Evolutionary conservation across 92 coral and sea anemone genomes (phyloP), one percentile per base, ranked within the genome.

Genomic region (Phenganax subtilis): DNA sequence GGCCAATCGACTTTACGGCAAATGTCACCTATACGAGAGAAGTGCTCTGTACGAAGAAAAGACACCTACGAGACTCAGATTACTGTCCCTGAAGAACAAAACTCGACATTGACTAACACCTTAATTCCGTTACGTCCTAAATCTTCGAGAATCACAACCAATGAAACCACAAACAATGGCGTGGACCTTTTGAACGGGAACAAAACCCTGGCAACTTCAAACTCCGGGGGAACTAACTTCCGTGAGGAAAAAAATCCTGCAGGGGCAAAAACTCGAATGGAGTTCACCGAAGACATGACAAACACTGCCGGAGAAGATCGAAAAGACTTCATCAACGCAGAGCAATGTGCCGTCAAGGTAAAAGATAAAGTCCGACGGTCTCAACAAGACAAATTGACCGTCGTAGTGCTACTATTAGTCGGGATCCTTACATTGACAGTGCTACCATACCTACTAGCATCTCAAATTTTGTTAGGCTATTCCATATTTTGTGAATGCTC

Each of bases 321-420:
- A 12, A 51, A 64, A 10, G 25, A 54, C 10, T 65, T 63, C 74
- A 69, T 64, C 8, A 28, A 54, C 16, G 83, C 31, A 27, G 31
- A 53, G 16, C 72, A 79, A 31, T 7, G 17, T 55, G 29, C 65
- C 12, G 56, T 16, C 9, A 79, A 44, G 15, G 10, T 15, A 7
- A 76, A 64, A 14, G 55, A 57, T 11, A 76, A 64, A 60, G 9
- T 27, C 7, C 56, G 83, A 6, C 0, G 27, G 15, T 20, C 57
- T 51, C 74, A 79, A 65, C 83, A 79, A n/a, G 83, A 79, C 28
- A 79, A 79, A 65, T 74, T 79, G n/a, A 79, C 83, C 3, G 83
- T 73, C 9, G 83, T 79, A 0, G 83, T 79, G 14, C n/a, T 79
- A 25, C 30, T 79, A 27, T 60, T 79, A 7, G 83, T 79, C 7